Evolutionary conservation across 2,797 vertebrate species (phyloP).

Genomic region (Artibeus jamaicensis): DNA sequence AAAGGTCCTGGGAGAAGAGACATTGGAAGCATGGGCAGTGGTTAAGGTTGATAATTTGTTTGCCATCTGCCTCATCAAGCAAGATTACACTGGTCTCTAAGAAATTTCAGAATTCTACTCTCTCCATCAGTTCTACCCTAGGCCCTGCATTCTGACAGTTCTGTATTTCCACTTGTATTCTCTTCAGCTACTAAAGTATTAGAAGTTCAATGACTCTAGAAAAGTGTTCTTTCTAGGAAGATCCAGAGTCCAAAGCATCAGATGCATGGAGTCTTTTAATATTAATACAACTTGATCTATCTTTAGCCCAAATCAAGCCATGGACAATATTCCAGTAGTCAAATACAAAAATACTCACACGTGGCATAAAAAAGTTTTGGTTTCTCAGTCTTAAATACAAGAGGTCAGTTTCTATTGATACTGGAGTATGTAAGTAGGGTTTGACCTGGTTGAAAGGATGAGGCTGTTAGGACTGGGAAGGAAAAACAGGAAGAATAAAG

Average conservation of each 20-base stretch:
- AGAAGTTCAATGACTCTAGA: background rate
- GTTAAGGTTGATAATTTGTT: background rate
- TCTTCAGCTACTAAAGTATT: background rate
- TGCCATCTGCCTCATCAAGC: background rate
- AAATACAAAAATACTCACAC: background rate
- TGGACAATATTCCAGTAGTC: background rate
- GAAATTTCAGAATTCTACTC: background rate
- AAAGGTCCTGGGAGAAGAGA: background rate
- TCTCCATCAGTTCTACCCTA: rapidly evolving
- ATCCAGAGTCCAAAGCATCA: conserved; percentile 22
- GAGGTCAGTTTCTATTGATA: background rate
- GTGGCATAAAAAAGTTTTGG: background rate
- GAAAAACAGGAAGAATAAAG: background rate
- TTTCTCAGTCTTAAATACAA: background rate
- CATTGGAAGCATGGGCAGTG: background rate
- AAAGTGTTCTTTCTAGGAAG: conserved; percentile 9
- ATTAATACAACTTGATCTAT: background rate
- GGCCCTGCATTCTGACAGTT: background rate
- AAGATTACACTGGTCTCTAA: background rate
- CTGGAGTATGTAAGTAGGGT: background rate
- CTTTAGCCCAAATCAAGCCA: background rate
- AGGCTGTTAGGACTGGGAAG: background rate
- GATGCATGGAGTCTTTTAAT: background rate
- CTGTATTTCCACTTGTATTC: background rate
- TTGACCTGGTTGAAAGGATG: background rate